Base-by-base conservation (phyloP, 2,797 vertebrate species). In the Melanogrammus aeglefinus region DNA sequence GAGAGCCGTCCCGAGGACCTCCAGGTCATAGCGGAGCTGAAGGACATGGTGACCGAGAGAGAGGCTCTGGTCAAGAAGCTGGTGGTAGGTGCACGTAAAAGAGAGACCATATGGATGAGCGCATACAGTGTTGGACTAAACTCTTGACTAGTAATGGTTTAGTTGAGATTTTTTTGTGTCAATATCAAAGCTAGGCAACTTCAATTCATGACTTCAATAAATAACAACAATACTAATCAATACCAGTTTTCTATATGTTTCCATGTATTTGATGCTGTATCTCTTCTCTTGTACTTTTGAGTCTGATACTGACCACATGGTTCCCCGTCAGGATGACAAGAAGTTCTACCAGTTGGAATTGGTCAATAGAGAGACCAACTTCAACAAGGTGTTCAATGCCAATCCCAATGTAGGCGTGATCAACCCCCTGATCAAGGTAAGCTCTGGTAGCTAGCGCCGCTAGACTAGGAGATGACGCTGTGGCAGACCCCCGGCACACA, bases 261-360 rank as follows among this genome's bases (percentile, higher is more conserved):
- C 21, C 8, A 9, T 63, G 5, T 27, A 27, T 69, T 69, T 69
- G n/a, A 75, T 27, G 95, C 96, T 91, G 95, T 97, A 92, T 95
- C 95, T 92, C 47, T 81, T 81, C 4, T 63, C 47, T 35, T 27
- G 47, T 63, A 18, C 33, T 66, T 33, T n/a, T 63, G 47, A 75
- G 29, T 63, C 13, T 77, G 70, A 83, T 76, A 73, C 76, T 80
- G 88, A 75, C 88, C 76, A 0, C 12, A 13, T 29, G 75, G 83
- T 74, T 76, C 72, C 81, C 81, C 79, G 82, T 84, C 95, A 99
- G 98, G 98, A 99, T 78, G 98, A 99, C 92, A 99, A 98, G 93
- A 99, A 99, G 92, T 98, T 98, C 94, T 99, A 97, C 95, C 97
- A 99, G 90, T 95, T 99, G 94, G 98, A 99, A 86, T 95, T 99